phyloP scores from a whole-genome alignment of 2,888 invertebrate species.

The Axea sp. region DNA sequence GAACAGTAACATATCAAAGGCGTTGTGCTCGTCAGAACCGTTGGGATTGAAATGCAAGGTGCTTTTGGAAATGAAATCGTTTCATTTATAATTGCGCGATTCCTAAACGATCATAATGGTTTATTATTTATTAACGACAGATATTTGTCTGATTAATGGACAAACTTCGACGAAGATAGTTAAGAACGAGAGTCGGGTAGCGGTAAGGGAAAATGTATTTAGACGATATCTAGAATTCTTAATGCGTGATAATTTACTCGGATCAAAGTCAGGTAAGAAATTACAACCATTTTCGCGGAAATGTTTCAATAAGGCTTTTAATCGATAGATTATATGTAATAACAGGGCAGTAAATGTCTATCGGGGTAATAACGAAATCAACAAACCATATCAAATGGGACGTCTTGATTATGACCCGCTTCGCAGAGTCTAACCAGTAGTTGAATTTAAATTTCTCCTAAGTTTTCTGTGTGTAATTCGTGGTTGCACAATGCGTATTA shows the following conservation, averaged over 20 bases:
- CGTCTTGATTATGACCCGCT: conserved; percentile 15
- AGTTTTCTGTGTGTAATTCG: conserved; percentile 3
- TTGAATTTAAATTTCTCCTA: conserved; percentile 20
- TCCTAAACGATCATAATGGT: conserved; percentile 15
- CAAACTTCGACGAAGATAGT: neutral
- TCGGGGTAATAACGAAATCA: conserved; percentile 4
- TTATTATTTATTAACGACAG: conserved; percentile 32
- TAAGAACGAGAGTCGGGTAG: neutral
- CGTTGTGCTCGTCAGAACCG: conserved; percentile 2
- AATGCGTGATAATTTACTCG: conserved; percentile 19
- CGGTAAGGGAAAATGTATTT: conserved; percentile 13
- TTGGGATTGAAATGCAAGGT: neutral
- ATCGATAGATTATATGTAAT: conserved; percentile 19
- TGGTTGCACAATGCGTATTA: conserved; percentile 4
- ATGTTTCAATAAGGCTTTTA: conserved; percentile 15
- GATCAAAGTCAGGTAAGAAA: conserved; percentile 21
- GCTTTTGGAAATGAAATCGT: conserved; percentile 18
- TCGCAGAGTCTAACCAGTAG: conserved; percentile 2
- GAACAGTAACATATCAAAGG: conserved; percentile 3
- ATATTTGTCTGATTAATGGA: conserved; percentile 27
- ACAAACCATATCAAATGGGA: conserved; percentile 25
- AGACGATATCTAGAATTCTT: conserved; percentile 19
- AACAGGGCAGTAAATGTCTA: conserved; percentile 4
- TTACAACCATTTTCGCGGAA: conserved; percentile 11
- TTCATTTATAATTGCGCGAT: conserved; percentile 1